phyloP scores from a whole-genome alignment of 2,113 vertebrate species.

The Chlamydotis undulata region DNA sequence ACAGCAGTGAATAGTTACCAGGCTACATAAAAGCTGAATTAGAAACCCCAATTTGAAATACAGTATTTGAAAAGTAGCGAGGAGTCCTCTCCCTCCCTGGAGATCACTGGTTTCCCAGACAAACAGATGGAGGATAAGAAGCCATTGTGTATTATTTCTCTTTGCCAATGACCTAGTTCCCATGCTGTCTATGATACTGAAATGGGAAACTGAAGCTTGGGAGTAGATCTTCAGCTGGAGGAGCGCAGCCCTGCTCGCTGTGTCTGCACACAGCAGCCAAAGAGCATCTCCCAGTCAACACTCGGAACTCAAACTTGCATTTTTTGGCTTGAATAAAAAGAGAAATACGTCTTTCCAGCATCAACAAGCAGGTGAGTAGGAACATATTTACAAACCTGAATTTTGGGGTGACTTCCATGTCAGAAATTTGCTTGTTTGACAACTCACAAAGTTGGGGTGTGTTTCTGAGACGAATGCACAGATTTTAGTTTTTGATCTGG shows the following conservation, averaged over 20 bases:
- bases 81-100: neutral
- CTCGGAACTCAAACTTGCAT: neutral
- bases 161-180: neutral
- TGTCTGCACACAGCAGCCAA: neutral
- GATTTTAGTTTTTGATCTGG: neutral
- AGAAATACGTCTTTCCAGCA: neutral
- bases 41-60: neutral
- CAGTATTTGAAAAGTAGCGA: neutral
- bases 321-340: neutral
- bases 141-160: conserved; percentile 11
- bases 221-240: neutral
- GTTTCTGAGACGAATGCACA: neutral
- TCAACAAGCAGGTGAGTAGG: neutral
- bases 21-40: neutral
- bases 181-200: neutral
- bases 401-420: neutral
- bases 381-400: neutral
- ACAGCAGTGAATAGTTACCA: neutral
- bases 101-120: neutral
- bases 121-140: neutral
- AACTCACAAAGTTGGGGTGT: fast-evolving
- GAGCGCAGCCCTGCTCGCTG: neutral
- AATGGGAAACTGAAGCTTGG: neutral
- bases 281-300: neutral
- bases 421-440: neutral